Evolutionary conservation across 92 coral and sea anemone species (phyloP).

Genomic region (Porites lobata): DNA sequence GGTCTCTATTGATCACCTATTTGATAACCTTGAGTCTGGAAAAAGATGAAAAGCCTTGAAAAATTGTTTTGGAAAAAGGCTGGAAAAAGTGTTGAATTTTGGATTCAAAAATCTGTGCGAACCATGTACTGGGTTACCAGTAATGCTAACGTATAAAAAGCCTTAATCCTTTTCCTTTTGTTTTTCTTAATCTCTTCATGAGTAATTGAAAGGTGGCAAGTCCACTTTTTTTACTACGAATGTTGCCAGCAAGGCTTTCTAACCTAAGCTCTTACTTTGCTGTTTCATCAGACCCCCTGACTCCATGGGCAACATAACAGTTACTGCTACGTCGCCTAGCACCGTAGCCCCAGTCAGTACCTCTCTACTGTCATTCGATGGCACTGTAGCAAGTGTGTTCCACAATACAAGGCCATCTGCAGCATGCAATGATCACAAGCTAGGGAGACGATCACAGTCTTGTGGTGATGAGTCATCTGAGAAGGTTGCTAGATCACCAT

Average conservation of each 20-base stretch:
- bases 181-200: too few relatives aligned
- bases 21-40: too few relatives aligned
- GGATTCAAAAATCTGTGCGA: too few relatives aligned
- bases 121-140: too few relatives aligned
- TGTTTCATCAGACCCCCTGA: constrained; percentile 31
- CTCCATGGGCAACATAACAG: constrained; percentile 31
- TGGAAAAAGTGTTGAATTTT: too few relatives aligned
- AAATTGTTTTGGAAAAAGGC: too few relatives aligned
- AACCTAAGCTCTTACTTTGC: background rate
- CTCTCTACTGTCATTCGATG: constrained; percentile 94
- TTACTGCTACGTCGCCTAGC: constrained; percentile 87
- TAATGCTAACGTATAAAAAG: too few relatives aligned
- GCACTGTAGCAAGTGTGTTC: constrained; percentile 83
- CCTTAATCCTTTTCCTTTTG: too few relatives aligned
- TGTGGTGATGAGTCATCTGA: constrained; percentile 4
- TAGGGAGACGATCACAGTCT: constrained; percentile 19
- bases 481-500: constrained; percentile 6
- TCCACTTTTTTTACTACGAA: too few relatives aligned
- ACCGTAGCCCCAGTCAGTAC: constrained; percentile 83
- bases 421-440: background rate
- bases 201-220: too few relatives aligned
- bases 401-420: constrained; percentile 47
- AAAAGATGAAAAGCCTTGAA: too few relatives aligned
- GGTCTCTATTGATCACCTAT: too few relatives aligned
- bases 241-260: background rate